Percentiles rank a stretch among this genome's conserved stretches.
Evolutionary conservation across 2,113 vertebrate genomes (phyloP).

Genomic region (Sardina pilchardus): DNA sequence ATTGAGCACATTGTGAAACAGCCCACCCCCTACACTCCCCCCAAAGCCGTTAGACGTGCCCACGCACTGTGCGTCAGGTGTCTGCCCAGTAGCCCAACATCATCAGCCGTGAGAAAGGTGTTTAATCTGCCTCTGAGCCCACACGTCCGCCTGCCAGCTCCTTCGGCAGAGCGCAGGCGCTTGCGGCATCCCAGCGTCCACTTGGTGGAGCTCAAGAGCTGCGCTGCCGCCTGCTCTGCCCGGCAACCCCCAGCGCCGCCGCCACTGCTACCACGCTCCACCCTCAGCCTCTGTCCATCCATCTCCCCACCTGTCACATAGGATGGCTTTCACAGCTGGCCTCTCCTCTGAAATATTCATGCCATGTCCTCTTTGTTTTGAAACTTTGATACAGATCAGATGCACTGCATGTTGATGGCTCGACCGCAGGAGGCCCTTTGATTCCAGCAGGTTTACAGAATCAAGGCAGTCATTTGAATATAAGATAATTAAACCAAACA

Average conservation of each 20-base stretch:
- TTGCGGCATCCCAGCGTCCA: conserved; percentile 33
- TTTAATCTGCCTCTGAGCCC: neutral
- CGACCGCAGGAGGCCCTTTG: conserved; percentile 45
- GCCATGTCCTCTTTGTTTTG: conserved; percentile 55
- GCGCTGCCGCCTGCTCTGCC: conserved; percentile 18
- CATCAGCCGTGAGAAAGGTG: neutral
- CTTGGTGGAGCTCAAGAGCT: conserved; percentile 59
- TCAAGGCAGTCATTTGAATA: conserved; percentile 39
- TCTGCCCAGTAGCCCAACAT: neutral
- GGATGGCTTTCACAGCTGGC: conserved; percentile 48
- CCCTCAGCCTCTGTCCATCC: conserved; percentile 28
- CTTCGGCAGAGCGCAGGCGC: neutral
- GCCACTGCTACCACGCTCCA: neutral
- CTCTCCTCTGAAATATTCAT: conserved; percentile 56
- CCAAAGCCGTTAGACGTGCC: neutral
- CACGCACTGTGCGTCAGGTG: neutral
- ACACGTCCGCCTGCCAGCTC: neutral
- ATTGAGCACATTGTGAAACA: neutral
- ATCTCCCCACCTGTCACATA: conserved; percentile 39
- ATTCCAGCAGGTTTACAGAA: conserved; percentile 45
- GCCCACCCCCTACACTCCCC: neutral
- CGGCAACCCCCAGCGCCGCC: neutral
- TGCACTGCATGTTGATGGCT: conserved; percentile 48
- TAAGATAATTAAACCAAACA: conserved; percentile 38
- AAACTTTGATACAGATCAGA: conserved; percentile 58